Evolutionary conservation across 1,140 invertebrate genomes (phyloP), one percentile per base, ranked within the genome.

Genomic region (Pachypsylla venusta): DNA sequence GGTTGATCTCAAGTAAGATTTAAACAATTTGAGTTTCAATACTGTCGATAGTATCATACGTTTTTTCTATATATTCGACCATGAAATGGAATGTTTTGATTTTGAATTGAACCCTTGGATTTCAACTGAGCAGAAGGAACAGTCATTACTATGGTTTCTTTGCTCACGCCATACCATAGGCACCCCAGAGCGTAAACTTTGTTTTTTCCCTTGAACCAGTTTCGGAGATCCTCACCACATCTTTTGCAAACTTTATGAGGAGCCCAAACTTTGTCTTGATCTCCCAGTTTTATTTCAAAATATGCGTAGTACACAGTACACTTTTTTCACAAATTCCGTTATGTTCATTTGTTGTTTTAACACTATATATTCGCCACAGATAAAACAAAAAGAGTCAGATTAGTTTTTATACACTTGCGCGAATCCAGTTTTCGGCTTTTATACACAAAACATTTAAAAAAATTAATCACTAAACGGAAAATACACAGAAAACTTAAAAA

Each of bases 191-290:
- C 28, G 25, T 16, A 61, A 22, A 25, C n/a, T 13, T 40, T 42
- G 53, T 26, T 54, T 42, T 59, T 62, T 12, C 55, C 59, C 10
- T 60, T 60, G n/a, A 2, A 28, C 54, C 61, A 62, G 14, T 39
- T 24, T 20, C 55, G 7, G 10, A 60, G 16, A 56, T 60, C 25
- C 30, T 60, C 55, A 25, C 22, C 27, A 54, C 60, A 64, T 27
- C 13, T 56, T 40, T 42, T 30, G 27, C 62, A 60, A 14, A 66
- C 62, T 26, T 24, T 62, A 40, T 60, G 62, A 14, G 40, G 39
- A 54, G 58, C 58, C 58, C 53, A 64, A 13, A 48, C 20, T 59
- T 67, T 65, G 26, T 66, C 62, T 56, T 67, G 65, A 59, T 64
- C 61, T 48, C 64, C 66, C 24, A 67, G 22, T 58, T 64, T 63